Percentiles rank a stretch among this genome's conserved stretches.
These are phyloP conservation scores for Lasioglossum oenotherae DNA, from an alignment of 2,888 invertebrate species.

Conservation along the genomic window DNA sequence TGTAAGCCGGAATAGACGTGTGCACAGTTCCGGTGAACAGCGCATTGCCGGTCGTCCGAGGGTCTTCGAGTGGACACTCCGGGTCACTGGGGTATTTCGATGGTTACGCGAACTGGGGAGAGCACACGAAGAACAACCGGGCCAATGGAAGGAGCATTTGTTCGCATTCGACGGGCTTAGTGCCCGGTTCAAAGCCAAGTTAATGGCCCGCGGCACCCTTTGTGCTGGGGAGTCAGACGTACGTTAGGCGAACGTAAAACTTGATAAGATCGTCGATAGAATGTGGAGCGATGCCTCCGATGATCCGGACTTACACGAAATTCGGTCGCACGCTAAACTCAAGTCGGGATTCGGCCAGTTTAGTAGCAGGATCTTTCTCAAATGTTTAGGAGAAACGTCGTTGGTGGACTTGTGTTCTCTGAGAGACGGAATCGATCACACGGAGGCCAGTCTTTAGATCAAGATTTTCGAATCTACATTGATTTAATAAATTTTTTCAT, in stretches of 20 bases:
- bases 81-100: slow-evolving; percentile 30
- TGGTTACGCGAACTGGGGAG: background rate
- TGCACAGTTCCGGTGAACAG: slow-evolving; percentile 15
- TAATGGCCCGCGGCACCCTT: slow-evolving; percentile 9
- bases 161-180: background rate
- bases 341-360: background rate
- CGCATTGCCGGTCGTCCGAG: slow-evolving; percentile 22
- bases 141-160: slow-evolving; percentile 9
- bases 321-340: too few species aligned
- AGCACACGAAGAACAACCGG: background rate
- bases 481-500: too few species aligned
- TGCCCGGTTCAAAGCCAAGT: background rate
- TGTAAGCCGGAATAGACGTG: background rate
- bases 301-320: background rate
- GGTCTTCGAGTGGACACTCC: slow-evolving; percentile 17
- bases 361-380: background rate
- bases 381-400: background rate
- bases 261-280: background rate
- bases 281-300: background rate
- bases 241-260: background rate
- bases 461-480: background rate
- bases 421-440: background rate
- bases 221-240: background rate
- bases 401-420: background rate
- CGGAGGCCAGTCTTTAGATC: background rate